Conservation (phyloP, 2,113 vertebrate genomes). For the Prinia subflava region DNA sequence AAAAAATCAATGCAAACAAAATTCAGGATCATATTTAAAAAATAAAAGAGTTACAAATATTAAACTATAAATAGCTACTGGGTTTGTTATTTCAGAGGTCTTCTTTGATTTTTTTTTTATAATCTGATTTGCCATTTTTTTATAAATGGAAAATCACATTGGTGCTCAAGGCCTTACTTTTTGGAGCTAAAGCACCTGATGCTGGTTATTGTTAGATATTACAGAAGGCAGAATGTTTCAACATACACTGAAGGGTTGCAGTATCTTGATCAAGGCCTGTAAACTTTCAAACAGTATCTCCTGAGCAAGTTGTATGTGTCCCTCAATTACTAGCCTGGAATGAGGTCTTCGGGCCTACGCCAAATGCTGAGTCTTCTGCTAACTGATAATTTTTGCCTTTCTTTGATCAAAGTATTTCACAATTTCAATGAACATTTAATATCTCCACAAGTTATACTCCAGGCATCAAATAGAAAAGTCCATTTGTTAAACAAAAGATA, state of each 20-base stretch:
- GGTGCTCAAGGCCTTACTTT: background rate
- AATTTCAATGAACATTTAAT: background rate
- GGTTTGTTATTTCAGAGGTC: background rate
- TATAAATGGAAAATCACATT: background rate
- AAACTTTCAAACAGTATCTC: background rate
- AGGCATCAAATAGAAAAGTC: background rate
- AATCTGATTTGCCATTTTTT: background rate
- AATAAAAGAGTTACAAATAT: background rate
- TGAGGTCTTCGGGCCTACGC: background rate
- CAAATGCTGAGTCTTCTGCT: background rate
- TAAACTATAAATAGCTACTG: background rate
- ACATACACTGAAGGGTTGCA: background rate
- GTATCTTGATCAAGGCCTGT: background rate
- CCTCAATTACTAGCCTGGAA: background rate
- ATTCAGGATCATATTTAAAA: background rate
- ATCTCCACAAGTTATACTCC: background rate
- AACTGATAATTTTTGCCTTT: background rate
- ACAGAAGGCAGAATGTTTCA: background rate
- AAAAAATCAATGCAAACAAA: background rate
- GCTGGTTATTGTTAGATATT: background rate
- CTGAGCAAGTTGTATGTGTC: background rate
- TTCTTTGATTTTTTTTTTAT: background rate
- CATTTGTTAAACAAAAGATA: background rate
- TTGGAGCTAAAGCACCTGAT: background rate
- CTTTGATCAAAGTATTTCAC: background rate